Base-by-base conservation (phyloP, 2,797 vertebrate species). In the Hyperoplus lanceolatus region DNA sequence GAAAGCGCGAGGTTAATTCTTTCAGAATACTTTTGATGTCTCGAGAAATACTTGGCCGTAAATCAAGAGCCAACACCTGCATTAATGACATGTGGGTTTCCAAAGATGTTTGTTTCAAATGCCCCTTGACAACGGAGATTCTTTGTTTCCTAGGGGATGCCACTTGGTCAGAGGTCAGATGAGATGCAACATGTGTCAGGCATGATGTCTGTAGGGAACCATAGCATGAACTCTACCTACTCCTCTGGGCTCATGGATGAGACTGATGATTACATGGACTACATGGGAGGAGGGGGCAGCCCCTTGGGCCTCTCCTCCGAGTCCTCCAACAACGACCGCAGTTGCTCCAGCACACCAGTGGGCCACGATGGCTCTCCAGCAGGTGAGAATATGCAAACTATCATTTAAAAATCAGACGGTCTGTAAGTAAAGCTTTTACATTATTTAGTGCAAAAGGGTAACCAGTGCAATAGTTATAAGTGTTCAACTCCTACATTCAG, bases 261-360 rank as follows among this genome's bases (percentile, higher is more conserved):
- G 70, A 97, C 96, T 0, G 98, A 99, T 0, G 98, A 99, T 87
- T 98, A 97, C 92, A 93, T 99, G 94, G 98, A 99, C 84, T 99
- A 97, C 88, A 96, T 96, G 6, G 97, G 96, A 69, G 94, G 95
- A 76, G 94, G 93, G 6, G 97, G 96, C 63, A 99, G 98, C 91
- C 98, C 98, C 0, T 93, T 98, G 5, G 98, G 97, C 0, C 92
- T 98, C 71, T 99, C 98, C 59, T 99, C 98, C 0, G 98, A 99
- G 91, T 99, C 98, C 1, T 99, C 98, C 83, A 99, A 96, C 86
- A 97, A 97, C 94, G 98, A 99, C 90, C 96, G 98, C 51, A 99
- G 98, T 94, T 98, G 98, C 95, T 97, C 97, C 94, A 99, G 98
- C 94, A 99, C 98, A 55, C 98, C 98, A 0, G 97, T 98, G 84